phyloP scores from a whole-genome alignment of 23 tunicate genomes.

The Diplosoma virens region DNA sequence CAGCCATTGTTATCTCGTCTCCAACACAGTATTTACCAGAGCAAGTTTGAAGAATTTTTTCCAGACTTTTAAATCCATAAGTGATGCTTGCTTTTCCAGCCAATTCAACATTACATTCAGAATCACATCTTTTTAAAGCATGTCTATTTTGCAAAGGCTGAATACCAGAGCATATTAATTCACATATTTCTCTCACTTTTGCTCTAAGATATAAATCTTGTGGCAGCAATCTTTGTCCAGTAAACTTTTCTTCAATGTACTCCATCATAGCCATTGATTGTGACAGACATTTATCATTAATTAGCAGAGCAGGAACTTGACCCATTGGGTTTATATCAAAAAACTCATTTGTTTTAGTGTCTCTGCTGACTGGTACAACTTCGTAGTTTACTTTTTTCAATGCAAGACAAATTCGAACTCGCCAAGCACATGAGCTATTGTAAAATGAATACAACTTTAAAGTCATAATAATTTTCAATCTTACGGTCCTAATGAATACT shows the following conservation, averaged over 20 bases:
- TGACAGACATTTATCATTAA: constrained; percentile 23
- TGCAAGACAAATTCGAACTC: constrained; percentile 73
- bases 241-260: constrained; percentile 60
- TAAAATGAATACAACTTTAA: constrained; percentile 67
- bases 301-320: constrained; percentile 70
- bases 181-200: constrained; percentile 67
- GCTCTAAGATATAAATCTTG: constrained; percentile 27
- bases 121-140: constrained; percentile 28
- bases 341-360: constrained; percentile 37
- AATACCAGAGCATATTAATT: constrained; percentile 57
- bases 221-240: constrained; percentile 44
- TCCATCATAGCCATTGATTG: constrained; percentile 87
- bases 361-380: constrained; percentile 38
- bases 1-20: constrained; percentile 66
- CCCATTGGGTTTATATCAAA: constrained; percentile 55
- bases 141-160: constrained; percentile 67
- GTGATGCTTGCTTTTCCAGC: constrained; percentile 28
- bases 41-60: constrained; percentile 12
- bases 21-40: constrained; percentile 69
- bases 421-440: constrained; percentile 68
- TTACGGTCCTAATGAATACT: too few species aligned
- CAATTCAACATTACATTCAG: background rate
- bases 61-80: constrained; percentile 47
- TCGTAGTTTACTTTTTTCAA: constrained; percentile 59
- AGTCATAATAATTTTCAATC: constrained; percentile 24